Percentiles rank a stretch among this genome's conserved stretches.
Conservation (phyloP, 2,888 invertebrate genomes). For the Panorpa germanica region DNA sequence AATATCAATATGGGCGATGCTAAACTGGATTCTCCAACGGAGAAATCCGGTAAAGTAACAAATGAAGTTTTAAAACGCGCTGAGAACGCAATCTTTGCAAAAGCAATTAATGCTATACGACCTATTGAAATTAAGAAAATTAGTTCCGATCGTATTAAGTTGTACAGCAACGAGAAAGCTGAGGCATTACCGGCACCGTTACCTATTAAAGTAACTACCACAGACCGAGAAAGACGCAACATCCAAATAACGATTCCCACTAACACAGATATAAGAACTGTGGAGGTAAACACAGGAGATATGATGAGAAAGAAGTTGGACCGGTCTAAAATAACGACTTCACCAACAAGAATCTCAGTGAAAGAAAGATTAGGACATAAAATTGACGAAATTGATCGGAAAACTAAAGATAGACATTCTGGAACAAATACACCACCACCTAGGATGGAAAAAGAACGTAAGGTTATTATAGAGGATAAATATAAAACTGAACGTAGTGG, state of each 20-base stretch:
- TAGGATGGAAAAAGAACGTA: constrained; percentile 13
- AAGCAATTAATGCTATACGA: constrained; percentile 64
- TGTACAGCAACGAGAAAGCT: constrained; percentile 25
- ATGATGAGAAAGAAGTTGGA: constrained; percentile 26
- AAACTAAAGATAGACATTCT: constrained; percentile 31
- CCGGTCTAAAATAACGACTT: constrained; percentile 21
- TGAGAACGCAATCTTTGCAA: constrained; percentile 81
- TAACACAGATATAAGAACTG: constrained; percentile 23
- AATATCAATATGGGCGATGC: constrained; percentile 25
- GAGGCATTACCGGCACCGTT: constrained; percentile 14
- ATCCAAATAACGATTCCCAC: constrained; percentile 36
- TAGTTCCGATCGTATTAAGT: constrained; percentile 44
- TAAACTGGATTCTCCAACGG: constrained; percentile 27
- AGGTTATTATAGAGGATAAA: constrained; percentile 10
- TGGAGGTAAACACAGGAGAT: constrained; percentile 27
- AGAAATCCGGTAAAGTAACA: constrained; percentile 47
- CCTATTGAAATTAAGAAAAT: constrained; percentile 61
- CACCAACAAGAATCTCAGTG: constrained; percentile 48
- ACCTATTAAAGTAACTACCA: constrained; percentile 16
- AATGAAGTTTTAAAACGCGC: constrained; percentile 79
- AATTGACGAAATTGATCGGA: constrained; percentile 36
- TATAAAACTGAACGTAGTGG: constrained; percentile 8
- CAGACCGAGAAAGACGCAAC: constrained; percentile 24
- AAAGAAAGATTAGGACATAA: constrained; percentile 67
- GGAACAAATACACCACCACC: constrained; percentile 29